Percentiles rank a stretch among this genome's conserved stretches.
Conservation (phyloP, 30 jellyfish, hydroid and myxozoan genomes). For the Hydractinia echinata region DNA sequence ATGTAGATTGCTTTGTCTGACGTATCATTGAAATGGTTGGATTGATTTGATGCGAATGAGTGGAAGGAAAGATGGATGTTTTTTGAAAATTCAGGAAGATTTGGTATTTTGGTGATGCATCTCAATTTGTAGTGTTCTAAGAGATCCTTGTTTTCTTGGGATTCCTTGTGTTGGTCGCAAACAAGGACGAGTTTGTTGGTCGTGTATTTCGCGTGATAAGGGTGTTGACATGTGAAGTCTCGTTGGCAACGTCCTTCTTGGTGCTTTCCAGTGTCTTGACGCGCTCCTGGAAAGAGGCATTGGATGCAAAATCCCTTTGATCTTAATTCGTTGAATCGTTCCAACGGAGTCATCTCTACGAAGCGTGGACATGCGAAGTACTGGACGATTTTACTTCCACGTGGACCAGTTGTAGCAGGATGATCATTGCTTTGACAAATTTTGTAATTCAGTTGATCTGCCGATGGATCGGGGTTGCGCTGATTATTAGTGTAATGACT, state of each 20-base stretch:
- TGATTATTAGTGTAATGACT: neutral
- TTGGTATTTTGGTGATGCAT: neutral
- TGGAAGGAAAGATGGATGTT: neutral
- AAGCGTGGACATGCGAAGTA: neutral
- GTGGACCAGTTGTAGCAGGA: conserved; percentile 8
- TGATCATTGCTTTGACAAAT: neutral
- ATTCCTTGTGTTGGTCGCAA: conserved; percentile 19
- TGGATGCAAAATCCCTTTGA: conserved; percentile 11
- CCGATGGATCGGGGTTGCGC: neutral
- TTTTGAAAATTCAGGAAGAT: neutral
- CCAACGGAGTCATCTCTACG: neutral
- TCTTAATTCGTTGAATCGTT: conserved; percentile 6
- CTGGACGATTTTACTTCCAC: neutral
- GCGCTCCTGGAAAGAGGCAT: neutral
- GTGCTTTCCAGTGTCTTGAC: neutral
- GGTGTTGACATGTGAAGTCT: neutral
- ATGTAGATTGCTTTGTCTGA: conserved; percentile 13
- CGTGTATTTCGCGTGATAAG: too few species aligned
- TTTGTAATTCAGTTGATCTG: neutral
- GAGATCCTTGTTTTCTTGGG: conserved; percentile 19
- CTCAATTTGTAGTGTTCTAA: conserved; percentile 21
- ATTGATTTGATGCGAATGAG: neutral
- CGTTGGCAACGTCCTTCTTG: conserved; percentile 3
- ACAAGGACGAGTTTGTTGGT: neutral
- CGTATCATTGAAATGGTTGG: neutral